Evolutionary conservation across 2,888 invertebrate species (phyloP).

Genomic region (Metallyticus violacea): DNA sequence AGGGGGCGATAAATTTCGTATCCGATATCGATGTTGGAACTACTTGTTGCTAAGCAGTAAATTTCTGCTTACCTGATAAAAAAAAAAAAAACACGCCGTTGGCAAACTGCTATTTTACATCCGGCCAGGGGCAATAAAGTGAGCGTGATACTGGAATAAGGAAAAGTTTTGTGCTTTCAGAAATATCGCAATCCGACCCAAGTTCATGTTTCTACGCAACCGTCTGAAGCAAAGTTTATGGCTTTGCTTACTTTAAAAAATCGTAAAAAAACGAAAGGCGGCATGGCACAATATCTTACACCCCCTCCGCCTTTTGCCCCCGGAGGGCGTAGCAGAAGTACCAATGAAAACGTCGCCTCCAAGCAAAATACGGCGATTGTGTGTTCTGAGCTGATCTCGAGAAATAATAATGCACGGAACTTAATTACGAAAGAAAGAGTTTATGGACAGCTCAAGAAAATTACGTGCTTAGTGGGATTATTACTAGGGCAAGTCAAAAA

Average conservation of each 20-base stretch:
- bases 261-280: neutral
- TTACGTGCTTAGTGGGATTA: no score
- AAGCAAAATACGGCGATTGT: neutral
- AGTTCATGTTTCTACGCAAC: neutral
- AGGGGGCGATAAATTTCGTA: neutral
- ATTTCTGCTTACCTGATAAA: neutral
- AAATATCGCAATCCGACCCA: neutral
- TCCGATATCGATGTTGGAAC: neutral
- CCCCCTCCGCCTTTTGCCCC: neutral
- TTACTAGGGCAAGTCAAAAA: no score
- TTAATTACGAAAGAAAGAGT: no score
- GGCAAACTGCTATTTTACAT: neutral
- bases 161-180: neutral
- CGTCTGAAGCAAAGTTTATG: neutral
- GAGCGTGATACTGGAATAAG: neutral
- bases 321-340: no score
- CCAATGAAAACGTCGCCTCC: neutral
- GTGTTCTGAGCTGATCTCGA: neutral
- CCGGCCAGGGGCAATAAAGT: neutral
- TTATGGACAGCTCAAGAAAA: no score
- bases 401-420: no score
- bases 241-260: neutral
- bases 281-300: neutral
- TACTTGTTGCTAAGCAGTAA: neutral
- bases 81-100: neutral